Percentiles rank a stretch among this genome's conserved stretches.
Conservation (phyloP, 2,113 vertebrate genomes). For the Eptesicus fuscus region DNA sequence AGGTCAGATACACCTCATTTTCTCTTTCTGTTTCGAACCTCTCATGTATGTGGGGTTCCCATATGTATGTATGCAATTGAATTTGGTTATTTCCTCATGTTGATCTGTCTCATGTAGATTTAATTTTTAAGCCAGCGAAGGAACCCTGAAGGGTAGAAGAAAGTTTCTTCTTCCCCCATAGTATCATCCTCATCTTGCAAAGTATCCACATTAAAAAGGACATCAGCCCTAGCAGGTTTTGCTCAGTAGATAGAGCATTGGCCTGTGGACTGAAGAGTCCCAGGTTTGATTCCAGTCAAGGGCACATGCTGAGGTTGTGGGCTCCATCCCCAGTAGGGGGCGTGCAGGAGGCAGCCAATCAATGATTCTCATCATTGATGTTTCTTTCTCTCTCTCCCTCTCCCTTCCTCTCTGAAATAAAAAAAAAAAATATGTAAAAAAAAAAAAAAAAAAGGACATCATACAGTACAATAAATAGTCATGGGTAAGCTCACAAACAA, state of each 20-base stretch:
- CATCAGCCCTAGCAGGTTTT: background rate
- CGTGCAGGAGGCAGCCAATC: background rate
- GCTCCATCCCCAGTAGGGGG: background rate
- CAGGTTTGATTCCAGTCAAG: too few relatives aligned
- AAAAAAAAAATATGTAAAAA: too few relatives aligned
- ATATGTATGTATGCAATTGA: background rate
- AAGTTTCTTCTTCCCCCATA: background rate
- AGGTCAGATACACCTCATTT: too few relatives aligned
- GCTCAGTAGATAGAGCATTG: background rate
- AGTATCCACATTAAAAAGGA: background rate
- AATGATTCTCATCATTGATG: background rate
- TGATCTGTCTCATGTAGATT: background rate
- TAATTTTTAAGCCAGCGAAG: background rate
- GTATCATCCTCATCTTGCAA: background rate
- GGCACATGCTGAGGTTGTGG: too few relatives aligned
- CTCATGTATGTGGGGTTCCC: background rate
- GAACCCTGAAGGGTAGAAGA: background rate
- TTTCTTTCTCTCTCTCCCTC: background rate
- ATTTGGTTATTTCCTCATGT: background rate
- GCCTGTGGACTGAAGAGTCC: background rate
- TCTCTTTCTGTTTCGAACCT: background rate
- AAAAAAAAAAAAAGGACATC: background rate
- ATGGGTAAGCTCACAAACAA: background rate
- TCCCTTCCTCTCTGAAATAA: too few relatives aligned
- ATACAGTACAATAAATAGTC: background rate